These are phyloP conservation scores for Lypha dubia DNA, from an alignment of 2,888 invertebrate species.

Conservation along the genomic window DNA sequence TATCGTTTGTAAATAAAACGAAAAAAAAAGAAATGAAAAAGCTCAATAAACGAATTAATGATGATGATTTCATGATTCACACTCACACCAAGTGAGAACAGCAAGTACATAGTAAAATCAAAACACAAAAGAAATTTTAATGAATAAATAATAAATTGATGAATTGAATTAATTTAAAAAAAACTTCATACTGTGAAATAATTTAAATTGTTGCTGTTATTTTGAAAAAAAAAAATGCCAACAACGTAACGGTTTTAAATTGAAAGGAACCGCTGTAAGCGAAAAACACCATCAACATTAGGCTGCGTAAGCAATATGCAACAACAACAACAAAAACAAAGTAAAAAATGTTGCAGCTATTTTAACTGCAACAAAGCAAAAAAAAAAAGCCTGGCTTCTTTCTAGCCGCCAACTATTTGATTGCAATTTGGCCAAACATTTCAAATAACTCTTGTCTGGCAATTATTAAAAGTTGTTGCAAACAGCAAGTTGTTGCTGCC, in stretches of 20 bases:
- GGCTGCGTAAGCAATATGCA: constrained; percentile 53
- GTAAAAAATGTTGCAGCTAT: constrained; percentile 26
- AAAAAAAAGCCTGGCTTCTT: too few relatives aligned
- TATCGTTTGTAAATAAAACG: constrained; percentile 45
- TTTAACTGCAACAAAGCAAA: constrained; percentile 39
- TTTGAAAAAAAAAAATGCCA: constrained; percentile 61
- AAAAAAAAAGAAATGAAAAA: constrained; percentile 21
- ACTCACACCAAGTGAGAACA: not conserved
- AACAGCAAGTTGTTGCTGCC: constrained; percentile 22
- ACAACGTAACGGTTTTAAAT: constrained; percentile 56
- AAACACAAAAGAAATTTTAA: constrained; percentile 52
- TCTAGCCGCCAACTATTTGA: constrained; percentile 46
- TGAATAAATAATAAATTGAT: constrained; percentile 40
- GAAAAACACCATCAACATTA: constrained; percentile 38
- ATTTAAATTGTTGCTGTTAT: constrained; percentile 44
- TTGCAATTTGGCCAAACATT: constrained; percentile 42
- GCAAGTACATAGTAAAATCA: not conserved
- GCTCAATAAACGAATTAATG: constrained; percentile 32
- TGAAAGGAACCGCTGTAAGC: constrained; percentile 23
- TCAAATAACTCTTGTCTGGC: constrained; percentile 27
- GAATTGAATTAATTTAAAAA: constrained; percentile 39
- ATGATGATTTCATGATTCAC: constrained; percentile 29
- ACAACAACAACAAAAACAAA: constrained; percentile 1
- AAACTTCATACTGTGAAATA: constrained; percentile 40
- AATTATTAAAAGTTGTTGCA: constrained; percentile 37